phyloP scores from a whole-genome alignment of 2,113 vertebrate species.

The Tupaia tana region DNA sequence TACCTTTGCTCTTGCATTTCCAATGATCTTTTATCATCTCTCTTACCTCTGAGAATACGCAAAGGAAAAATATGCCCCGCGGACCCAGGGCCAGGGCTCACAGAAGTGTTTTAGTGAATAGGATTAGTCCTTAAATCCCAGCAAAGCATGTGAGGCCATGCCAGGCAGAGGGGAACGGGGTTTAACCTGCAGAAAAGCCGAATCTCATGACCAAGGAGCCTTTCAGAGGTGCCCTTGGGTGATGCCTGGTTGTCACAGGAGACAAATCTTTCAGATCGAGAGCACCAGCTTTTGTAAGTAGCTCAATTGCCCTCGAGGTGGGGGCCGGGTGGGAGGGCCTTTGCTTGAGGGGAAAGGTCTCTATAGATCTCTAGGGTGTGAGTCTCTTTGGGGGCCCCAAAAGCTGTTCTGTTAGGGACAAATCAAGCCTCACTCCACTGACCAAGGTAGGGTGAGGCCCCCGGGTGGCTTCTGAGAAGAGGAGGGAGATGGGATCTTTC shows the following conservation, averaged over 20 bases:
- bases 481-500: neutral
- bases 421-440: too few relatives aligned
- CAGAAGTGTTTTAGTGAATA: constrained; percentile 86
- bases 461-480: neutral
- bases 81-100: constrained; percentile 78
- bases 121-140: constrained; percentile 88
- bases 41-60: constrained; percentile 54
- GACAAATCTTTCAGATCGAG: constrained; percentile 82
- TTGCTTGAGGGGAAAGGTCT: constrained; percentile 10
- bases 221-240: constrained; percentile 81
- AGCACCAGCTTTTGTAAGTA: constrained; percentile 80
- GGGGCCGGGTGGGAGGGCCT: constrained; percentile 65
- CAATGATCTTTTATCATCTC: constrained; percentile 49
- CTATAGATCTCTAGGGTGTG: neutral
- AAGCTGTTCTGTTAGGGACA: neutral
- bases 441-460: too few relatives aligned
- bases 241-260: constrained; percentile 82
- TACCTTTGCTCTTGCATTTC: constrained; percentile 24
- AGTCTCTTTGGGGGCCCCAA: constrained; percentile 8
- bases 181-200: constrained; percentile 85
- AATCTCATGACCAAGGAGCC: constrained; percentile 86
- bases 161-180: constrained; percentile 82
- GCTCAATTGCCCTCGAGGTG: constrained; percentile 64
- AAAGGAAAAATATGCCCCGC: constrained; percentile 46
- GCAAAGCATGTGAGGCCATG: constrained; percentile 85